These are phyloP conservation scores for Acropora yongei DNA, from an alignment of 64 coral and sea anemone species.

Conservation along the genomic window DNA sequence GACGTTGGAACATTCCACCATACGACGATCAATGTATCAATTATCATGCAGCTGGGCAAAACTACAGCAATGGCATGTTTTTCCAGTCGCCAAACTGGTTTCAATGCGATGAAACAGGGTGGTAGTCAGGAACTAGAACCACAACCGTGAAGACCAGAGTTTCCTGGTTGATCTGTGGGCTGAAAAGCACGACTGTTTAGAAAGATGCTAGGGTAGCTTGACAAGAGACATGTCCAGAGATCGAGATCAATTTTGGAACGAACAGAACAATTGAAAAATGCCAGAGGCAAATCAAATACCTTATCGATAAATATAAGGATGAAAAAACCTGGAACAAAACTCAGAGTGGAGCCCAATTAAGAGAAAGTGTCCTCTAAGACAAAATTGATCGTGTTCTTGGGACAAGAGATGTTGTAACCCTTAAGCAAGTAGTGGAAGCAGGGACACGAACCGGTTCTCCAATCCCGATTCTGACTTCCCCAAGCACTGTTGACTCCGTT, in stretches of 20 bases:
- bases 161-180: constrained; percentile 4
- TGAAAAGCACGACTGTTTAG: constrained; percentile 3
- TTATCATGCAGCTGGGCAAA: too few species aligned
- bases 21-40: too few species aligned
- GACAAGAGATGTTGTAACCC: constrained; percentile 38
- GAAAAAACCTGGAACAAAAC: constrained; percentile 17
- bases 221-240: not conserved
- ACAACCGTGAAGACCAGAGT: not conserved
- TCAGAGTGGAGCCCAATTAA: not conserved
- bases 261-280: not conserved
- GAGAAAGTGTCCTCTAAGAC: constrained; percentile 20
- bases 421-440: constrained; percentile 35
- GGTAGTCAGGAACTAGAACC: not conserved
- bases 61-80: too few species aligned
- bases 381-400: constrained; percentile 48
- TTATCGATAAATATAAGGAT: constrained; percentile 20
- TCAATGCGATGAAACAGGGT: not conserved
- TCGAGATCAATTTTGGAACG: not conserved
- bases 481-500: not conserved
- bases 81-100: too few species aligned
- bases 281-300: not conserved
- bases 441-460: constrained; percentile 18
- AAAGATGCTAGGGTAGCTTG: not conserved
- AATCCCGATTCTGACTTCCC: not conserved
- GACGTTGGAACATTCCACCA: too few species aligned